Conservation (phyloP, 2,888 invertebrate species). For the Elgonia sp. region DNA sequence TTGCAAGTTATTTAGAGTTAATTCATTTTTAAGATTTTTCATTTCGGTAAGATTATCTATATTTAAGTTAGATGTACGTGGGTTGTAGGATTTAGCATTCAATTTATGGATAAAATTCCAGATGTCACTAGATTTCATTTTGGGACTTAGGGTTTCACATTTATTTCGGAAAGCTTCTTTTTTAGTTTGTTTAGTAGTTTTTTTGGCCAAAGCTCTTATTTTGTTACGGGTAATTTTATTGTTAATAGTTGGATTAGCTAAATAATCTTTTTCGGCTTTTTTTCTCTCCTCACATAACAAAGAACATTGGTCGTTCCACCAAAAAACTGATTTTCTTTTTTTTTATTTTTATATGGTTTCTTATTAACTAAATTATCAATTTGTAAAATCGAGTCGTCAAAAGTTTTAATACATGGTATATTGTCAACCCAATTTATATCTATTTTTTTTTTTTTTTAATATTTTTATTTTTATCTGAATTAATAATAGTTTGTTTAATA, state of each 20-base stretch:
- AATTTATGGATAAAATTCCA: conserved; percentile 29
- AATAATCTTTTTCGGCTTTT: conserved; percentile 1
- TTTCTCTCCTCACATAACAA: not conserved
- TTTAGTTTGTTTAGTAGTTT: not conserved
- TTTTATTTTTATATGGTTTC: too few relatives aligned
- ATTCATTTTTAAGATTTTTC: not conserved
- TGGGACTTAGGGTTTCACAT: conserved; percentile 6
- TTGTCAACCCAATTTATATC: too few relatives aligned
- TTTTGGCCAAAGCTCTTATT: conserved; percentile 9
- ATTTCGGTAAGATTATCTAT: not conserved
- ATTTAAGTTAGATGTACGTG: not conserved
- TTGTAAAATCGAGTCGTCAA: too few relatives aligned
- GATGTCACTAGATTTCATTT: not conserved
- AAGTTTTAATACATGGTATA: too few relatives aligned
- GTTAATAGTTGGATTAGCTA: not conserved
- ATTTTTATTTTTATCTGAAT: too few relatives aligned
- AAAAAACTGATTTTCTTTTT: not conserved
- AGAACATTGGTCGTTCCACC: conserved; percentile 23
- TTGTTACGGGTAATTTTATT: conserved; percentile 22
- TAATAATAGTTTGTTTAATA: too few relatives aligned
- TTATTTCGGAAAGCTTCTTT: not conserved
- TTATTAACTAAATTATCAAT: too few relatives aligned
- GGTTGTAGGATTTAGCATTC: not conserved
- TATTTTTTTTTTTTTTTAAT: too few relatives aligned
- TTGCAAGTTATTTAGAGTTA: too few relatives aligned